These are phyloP conservation scores for Vulpes ferrilata DNA, from an alignment of 2,113 vertebrate genomes.

Conservation along the genomic window DNA sequence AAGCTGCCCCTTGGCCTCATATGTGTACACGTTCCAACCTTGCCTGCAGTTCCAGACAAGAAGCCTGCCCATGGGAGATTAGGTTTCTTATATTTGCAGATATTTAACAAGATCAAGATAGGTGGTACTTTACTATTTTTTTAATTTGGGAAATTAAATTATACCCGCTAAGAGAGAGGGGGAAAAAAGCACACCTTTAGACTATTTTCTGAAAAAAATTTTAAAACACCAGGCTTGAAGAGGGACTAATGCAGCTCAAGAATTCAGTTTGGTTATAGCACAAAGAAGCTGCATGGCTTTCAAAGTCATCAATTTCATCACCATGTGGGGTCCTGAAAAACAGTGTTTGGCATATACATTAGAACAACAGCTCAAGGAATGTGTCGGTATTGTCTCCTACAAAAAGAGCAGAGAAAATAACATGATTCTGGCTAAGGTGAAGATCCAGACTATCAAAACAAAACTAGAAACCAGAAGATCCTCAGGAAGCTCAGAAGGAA, in stretches of 20 bases:
- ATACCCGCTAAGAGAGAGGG: not conserved
- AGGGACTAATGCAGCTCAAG: not conserved
- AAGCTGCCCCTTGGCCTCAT: not conserved
- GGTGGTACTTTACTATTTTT: not conserved
- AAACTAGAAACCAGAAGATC: not conserved
- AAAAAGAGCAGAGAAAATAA: conserved; percentile 8
- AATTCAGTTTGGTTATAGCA: not conserved
- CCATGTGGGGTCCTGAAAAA: not conserved
- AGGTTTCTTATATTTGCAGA: not conserved
- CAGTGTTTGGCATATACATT: not conserved
- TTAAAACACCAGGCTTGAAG: not conserved
- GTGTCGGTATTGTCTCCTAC: not conserved
- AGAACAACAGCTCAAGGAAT: conserved; percentile 33
- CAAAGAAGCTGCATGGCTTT: not conserved
- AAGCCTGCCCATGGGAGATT: not conserved
- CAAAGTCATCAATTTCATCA: not conserved
- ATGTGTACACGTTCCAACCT: not conserved
- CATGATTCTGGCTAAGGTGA: not conserved
- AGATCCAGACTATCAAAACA: conserved; percentile 2
- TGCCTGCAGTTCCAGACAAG: not conserved
- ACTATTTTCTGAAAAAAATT: conserved; percentile 12
- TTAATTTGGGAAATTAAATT: not conserved
- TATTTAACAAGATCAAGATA: conserved; percentile 32
- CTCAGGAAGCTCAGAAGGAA: not conserved
- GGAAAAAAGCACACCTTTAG: not conserved